Base-by-base conservation (phyloP, 2,113 vertebrate genomes). In the Egretta garzetta region DNA sequence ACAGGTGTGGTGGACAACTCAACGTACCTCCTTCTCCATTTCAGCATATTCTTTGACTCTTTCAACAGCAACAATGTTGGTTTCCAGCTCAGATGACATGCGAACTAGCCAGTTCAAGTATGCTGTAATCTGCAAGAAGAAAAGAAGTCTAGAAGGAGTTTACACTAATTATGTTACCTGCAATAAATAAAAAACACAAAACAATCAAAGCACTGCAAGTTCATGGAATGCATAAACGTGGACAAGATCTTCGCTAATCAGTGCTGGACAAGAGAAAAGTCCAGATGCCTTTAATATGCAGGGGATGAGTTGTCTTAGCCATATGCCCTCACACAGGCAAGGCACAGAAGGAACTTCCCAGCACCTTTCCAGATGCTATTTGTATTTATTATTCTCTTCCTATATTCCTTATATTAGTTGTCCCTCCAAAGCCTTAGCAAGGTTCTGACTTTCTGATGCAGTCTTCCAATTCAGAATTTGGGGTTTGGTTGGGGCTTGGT, bases 31-130 rank as follows among this genome's bases (percentile, higher is more conserved):
- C 96, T 99, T 99, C 94, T 99, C 98, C 1, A 98, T 99, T 56
- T 99, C 98, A 3, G 97, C 81, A 6, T 99, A 99, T 73, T 99
- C 99, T 41, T 99, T 99, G 41, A 99, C 99, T 95, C 97, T 98
- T 97, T 99, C 99, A 93, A 99, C 99, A 3, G 99, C 99, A 55
- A 99, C 99, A 0, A 99, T 99, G 98, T 99, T 99, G 67, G 99
- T 99, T 96, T 99, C 99, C 97, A 99, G 92, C 52, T 99, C 99
- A 0, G 99, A 99, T 0, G 99, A 99, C 99, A 99, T 99, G 74
- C 99, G 98, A 27, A 99, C 99, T 64, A 99, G 98, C 99, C 99
- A 99, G 92, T 99, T 99, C 83, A 99, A 96, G 90, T 99, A 99
- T 0, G 99, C 73, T 5, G 99, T 99, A 50, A 99, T 94, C 99